Evolutionary conservation across 1,140 invertebrate genomes (phyloP), one percentile per base, ranked within the genome.

Genomic region (Brachionus sp.): DNA sequence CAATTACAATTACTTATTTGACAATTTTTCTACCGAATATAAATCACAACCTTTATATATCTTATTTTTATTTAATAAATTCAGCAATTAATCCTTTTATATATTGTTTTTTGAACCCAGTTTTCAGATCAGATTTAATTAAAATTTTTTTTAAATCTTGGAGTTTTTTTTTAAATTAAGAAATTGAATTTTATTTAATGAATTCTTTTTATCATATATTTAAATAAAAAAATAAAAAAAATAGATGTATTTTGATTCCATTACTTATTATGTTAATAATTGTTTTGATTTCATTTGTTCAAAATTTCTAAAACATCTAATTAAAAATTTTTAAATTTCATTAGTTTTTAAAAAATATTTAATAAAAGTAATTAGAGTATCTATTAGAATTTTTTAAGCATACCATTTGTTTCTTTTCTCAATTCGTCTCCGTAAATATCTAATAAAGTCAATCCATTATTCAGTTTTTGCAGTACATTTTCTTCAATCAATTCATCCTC

Each of bases 41-140:
- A 12, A 57, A 19, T 25, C 25, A 16, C 42, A 80, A 62, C 62
- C 23, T 80, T 5, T 80, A 80, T 19, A 62, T 80, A 80, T 62
- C 62, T 37, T 80, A 80, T 80, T 42, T 80, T 1, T 80, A 80
- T 66, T 37, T 80, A 3, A 62, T 50, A 10, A 80, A 80, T 80
- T 80, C 77, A 12, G 77, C 77, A 37, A 80, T 80, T 3, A 80
- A 80, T 62, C 77, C 77, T 37, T 62, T 80, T 19, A 80, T 80
- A 62, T 80, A 80, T 33, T 80, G 77, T 16, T 80, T 80, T 62
- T 37, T 80, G 13, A 80, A 80, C 57, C 77, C 77, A 19, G 35
- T 6, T 1, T 80, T 80, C 57, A 16, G 77, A 42, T 13, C 50
- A 1, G 77, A 80, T 44, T 66, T 80, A 39, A 19, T 62, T 9